Evolutionary conservation across 1,140 invertebrate genomes (phyloP), one percentile per base, ranked within the genome.

Genomic region (Lucilia cuprina): DNA sequence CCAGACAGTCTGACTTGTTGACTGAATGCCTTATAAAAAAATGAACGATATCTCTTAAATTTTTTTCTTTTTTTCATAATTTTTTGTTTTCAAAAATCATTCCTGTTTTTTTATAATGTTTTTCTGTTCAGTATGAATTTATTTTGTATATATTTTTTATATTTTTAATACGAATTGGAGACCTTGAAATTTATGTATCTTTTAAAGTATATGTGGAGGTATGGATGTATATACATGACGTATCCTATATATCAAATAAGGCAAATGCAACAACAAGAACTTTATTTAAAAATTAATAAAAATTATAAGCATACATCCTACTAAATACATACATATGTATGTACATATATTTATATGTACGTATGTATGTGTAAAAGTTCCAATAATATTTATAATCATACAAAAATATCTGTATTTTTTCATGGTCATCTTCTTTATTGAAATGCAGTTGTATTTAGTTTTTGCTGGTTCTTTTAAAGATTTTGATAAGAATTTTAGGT

Each of bases 1-100:
- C 74, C 74, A 77, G 74, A 77, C 34, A 41, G 74, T 77, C 74
- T 77, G 74, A 77, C 74, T 77, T 77, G 74, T 41, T 77, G 74
- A 41, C 13, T 77, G 74, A 77, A 34, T 77, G 34, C 30, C 74
- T 41, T 77, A 77, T n/a, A 77, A 41, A 55, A 49, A 55, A 77
- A 77, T 41, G 30, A 77, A 77, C n/a, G 34, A 77, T 77, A 55
- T n/a, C 12, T 5, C 50, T 13, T 55, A 1, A 14, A 8, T 13
- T 55, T 55, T 12, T 55, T 14, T 55, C 17, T 55, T 13, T 55
- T 55, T 17, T 1, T 13, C 17, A 13, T 77, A 17, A 30, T 35
- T 77, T 77, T 77, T 35, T 14, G 12, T 17, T 41, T 77, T 41
- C 10, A 55, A 55, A 41, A 55, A 55, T 77, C 34, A 77, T 77